Base-by-base conservation (phyloP, 2,888 invertebrate species). In the Drosophila infuscata region DNA sequence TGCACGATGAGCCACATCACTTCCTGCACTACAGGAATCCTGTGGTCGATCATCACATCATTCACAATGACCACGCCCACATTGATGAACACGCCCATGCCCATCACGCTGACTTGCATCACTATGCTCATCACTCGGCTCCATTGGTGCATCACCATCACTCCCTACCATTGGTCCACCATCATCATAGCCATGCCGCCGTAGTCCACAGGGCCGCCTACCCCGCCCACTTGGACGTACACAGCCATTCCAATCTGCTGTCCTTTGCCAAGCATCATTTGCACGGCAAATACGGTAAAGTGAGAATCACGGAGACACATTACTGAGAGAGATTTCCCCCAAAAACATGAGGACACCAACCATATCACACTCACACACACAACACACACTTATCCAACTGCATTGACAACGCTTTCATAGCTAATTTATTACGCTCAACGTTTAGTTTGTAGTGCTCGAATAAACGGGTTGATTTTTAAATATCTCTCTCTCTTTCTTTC, bases 1-100 rank as follows among this genome's bases (percentile, higher is more conserved):
- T 92, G 65, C 92, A 92, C 35, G 92, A 92, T 68, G 93, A 92
- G 59, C 92, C 92, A 9, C 92, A 92, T 74, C 92, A 92, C n/a
- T 91, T 89, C 82, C 70, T 92, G 83, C 92, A 92, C 66, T 92
- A 92, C 73, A 89, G 91, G 70, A 91, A 88, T 49, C 91, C 92
- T 9, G 92, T 91, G 71, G 90, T 92, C 38, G 92, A 92, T 70
- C 92, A 92, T 74, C 92, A 92, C 76, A 90, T 85, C 63, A 89
- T 91, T 33, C 89, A 91, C 36, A 89, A 91, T 71, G 74, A 8
- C 38, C 74, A 91, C 41, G 83, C 83, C 12, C 92, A 91, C 70
- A 73, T 90, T 60, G 91, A 91, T 80, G 85, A 87, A 38, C 91
- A 91, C 52, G 82, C 82, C 17, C 84, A 89, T 65, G 87, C 87